Percentiles rank a stretch among this genome's conserved stretches.
These are phyloP conservation scores for Poecilobothrus nobilitatus DNA, from an alignment of 2,888 invertebrate genomes.

Conservation along the genomic window DNA sequence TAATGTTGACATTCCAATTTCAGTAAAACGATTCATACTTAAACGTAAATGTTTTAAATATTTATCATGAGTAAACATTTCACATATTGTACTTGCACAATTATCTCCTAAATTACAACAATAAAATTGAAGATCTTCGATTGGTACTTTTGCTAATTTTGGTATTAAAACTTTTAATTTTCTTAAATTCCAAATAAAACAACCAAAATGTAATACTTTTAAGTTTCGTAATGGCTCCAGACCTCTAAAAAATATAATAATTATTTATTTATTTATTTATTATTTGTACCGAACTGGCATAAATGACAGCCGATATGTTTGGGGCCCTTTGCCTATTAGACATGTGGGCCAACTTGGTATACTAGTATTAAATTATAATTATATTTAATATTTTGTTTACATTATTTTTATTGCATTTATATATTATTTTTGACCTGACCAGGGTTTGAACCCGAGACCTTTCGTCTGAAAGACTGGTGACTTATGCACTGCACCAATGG, in stretches of 20 bases:
- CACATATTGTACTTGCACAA: slow-evolving; percentile 27
- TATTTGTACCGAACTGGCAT: no score
- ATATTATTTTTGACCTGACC: no score
- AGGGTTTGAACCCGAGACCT: no score
- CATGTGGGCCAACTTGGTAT: no score
- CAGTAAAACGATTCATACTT: slow-evolving; percentile 29
- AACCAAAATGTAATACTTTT: slow-evolving; percentile 31
- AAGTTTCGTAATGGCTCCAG: slow-evolving; percentile 26
- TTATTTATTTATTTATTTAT: no score
- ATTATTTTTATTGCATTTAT: no score
- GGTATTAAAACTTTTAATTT: slow-evolving; percentile 30
- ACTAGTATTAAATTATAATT: no score
- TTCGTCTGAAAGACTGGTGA: no score
- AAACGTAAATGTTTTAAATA: slow-evolving; percentile 29
- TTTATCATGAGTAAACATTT: slow-evolving; percentile 25
- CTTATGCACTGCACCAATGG: no score
- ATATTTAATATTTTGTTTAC: no score
- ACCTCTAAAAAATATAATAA: slow-evolving; percentile 25
- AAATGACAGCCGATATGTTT: no score
- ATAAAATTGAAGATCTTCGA: slow-evolving; percentile 34
- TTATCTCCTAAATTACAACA: slow-evolving; percentile 32
- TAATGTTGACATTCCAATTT: slow-evolving; percentile 19
- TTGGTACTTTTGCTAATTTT: slow-evolving; percentile 24
- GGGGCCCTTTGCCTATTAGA: no score
- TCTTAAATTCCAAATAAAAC: slow-evolving; percentile 32